phyloP scores from a whole-genome alignment of 2,113 vertebrate species.

The Hymenochirus boettgeri region DNA sequence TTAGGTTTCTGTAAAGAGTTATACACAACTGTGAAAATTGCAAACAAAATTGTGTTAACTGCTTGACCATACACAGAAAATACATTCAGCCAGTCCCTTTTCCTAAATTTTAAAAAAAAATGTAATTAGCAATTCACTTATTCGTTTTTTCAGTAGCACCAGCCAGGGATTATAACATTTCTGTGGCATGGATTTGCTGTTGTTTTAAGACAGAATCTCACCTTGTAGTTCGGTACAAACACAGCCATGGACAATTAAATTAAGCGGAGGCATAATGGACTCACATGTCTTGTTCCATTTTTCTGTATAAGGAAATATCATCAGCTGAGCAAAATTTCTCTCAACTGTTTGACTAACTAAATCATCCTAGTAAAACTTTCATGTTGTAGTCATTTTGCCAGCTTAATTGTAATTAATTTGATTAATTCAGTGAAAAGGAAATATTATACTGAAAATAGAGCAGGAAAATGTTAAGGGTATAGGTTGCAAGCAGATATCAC shows the following conservation, averaged over 20 bases:
- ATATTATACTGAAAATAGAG: constrained; percentile 9
- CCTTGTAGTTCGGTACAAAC: constrained; percentile 7
- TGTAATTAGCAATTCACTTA: too few relatives aligned
- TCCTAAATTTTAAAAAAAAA: too few relatives aligned
- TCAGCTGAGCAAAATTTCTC: too few relatives aligned
- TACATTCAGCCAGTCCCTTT: too few relatives aligned
- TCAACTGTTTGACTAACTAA: too few relatives aligned
- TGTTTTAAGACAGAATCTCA: constrained; percentile 1
- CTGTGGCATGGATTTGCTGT: constrained; percentile 1
- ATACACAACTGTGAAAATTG: too few relatives aligned
- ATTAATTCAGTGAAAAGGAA: constrained; percentile 2
- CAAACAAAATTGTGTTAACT: too few relatives aligned
- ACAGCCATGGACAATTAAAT: constrained; percentile 15
- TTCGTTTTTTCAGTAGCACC: neutral
- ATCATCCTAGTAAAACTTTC: too few relatives aligned
- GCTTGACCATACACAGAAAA: too few relatives aligned
- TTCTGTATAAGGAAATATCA: too few relatives aligned
- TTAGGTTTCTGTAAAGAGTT: too few relatives aligned
- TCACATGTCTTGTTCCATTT: neutral
- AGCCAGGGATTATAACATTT: neutral
- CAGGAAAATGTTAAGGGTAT: constrained; percentile 25
- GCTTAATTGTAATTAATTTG: constrained; percentile 19
- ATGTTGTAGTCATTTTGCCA: constrained; percentile 4
- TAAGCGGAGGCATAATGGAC: constrained; percentile 22
- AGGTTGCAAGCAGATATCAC: constrained; percentile 26